Percentiles rank a stretch among this genome's conserved stretches.
These are phyloP conservation scores for Ceriagrion tenellum DNA, from an alignment of 2,888 invertebrate species.

Conservation along the genomic window DNA sequence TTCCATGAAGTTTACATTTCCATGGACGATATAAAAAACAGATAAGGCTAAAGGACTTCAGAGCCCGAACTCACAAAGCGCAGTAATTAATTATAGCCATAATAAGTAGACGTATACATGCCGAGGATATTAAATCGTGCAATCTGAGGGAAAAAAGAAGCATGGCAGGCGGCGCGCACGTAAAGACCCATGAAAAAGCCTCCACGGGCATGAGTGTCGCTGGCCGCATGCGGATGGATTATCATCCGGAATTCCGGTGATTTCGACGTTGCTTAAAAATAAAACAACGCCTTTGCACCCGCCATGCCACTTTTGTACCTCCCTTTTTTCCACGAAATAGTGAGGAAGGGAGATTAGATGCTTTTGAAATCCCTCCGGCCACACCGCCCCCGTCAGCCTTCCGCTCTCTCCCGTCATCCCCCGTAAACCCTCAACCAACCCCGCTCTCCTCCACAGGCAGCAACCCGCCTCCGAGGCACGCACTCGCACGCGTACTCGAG, in stretches of 20 bases:
- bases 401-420: not conserved
- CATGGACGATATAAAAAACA: too few species aligned
- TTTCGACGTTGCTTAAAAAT: not conserved
- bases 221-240: not conserved
- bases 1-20: too few species aligned
- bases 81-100: too few species aligned
- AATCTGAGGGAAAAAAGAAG: too few species aligned
- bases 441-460: too few species aligned
- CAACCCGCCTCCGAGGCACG: not conserved
- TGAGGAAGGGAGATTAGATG: not conserved
- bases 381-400: not conserved
- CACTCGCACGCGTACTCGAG: not conserved
- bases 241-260: constrained; percentile 12
- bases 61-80: too few species aligned
- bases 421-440: too few species aligned
- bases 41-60: too few species aligned
- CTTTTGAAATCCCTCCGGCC: constrained; percentile 11
- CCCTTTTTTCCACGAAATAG: not conserved
- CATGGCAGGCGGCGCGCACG: not conserved
- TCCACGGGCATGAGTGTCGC: not conserved
- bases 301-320: not conserved
- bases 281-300: constrained; percentile 35
- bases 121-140: too few species aligned
- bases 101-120: too few species aligned
- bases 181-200: not conserved